Percentiles rank a stretch among this genome's conserved stretches.
These are phyloP conservation scores for Pemphredon lugubris DNA, from an alignment of 2,888 invertebrate species.

Conservation along the genomic window DNA sequence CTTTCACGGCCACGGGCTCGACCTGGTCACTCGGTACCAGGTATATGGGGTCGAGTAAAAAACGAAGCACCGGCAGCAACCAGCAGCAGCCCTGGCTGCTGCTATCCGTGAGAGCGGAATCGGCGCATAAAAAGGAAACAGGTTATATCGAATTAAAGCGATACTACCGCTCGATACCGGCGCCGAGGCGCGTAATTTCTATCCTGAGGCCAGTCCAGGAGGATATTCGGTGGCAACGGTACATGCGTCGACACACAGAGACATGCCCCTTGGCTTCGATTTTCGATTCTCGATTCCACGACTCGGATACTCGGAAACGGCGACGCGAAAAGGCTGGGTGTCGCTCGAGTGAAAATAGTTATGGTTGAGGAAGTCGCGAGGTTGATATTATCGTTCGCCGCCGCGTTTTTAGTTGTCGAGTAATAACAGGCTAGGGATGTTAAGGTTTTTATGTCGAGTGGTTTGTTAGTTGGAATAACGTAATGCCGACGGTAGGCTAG, in stretches of 20 bases:
- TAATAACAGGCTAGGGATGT: too few species aligned
- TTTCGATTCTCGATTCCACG: constrained; percentile 1
- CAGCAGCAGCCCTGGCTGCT: constrained; percentile 14
- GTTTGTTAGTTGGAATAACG: too few species aligned
- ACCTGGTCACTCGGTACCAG: constrained; percentile 71
- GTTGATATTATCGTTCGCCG: too few species aligned
- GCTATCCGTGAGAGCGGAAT: constrained; percentile 65
- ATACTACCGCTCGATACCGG: constrained; percentile 55
- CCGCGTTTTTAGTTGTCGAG: too few species aligned
- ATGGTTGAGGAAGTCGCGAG: too few species aligned
- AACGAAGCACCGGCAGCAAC: constrained; percentile 40
- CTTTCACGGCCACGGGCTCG: constrained; percentile 78
- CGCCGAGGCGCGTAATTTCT: constrained; percentile 71
- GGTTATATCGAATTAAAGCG: constrained; percentile 79
- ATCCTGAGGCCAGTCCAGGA: constrained; percentile 66
- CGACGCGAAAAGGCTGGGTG: background rate
- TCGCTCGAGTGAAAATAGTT: too few species aligned
- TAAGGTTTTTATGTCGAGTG: too few species aligned
- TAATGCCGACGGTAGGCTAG: too few species aligned
- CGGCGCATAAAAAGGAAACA: constrained; percentile 73
- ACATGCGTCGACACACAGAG: constrained; percentile 14
- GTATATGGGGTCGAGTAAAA: constrained; percentile 48
- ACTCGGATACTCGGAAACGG: too few species aligned
- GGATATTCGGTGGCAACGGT: constrained; percentile 51
- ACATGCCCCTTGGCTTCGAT: constrained; percentile 5